Base-by-base conservation (phyloP, 2,888 invertebrate species). In the Lacanobia wlatinum region DNA sequence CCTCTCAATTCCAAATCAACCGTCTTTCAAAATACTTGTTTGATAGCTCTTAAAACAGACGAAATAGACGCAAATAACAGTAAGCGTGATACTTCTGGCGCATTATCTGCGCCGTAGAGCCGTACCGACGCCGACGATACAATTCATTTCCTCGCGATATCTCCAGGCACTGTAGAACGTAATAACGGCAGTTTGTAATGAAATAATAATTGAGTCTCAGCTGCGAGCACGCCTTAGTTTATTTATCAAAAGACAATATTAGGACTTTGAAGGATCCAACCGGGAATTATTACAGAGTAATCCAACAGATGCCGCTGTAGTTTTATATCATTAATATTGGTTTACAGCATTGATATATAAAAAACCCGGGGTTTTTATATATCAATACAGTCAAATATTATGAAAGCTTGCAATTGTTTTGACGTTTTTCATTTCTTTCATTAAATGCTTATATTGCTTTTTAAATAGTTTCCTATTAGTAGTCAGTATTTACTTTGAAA, bases 231-330 rank as follows among this genome's bases (percentile, higher is more conserved):
- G 85, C 74, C 76, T 76, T 80, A 82, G 86, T 89, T 91, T 91
- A 90, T 91, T 90, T 90, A 90, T 90, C 88, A 90, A 89, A 90
- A 91, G 89, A 90, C 90, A 91, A 92, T 90, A 91, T 91, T 89
- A 84, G 87, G 73, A 87, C 85, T 87, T 87, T 77, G 87, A 87
- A 86, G 83, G 85, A 80, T 83, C 72, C 85, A 53, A 78, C 72
- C 63, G 72, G 75, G 84, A 84, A 84, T 87, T 86, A 85, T 85
- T 86, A 79, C 84, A 68, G 66, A 84, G 76, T 86, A 84, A 87
- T 85, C 84, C 78, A 52, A 62, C 73, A 77, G 82, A 81, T 71
- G 80, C 55, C 78, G 71, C 60, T 60, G 56, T 82, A 75, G 70
- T 71, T 78, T 58, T 67, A 56, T 69, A 74, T 63, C 34, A 56